Evolutionary conservation across 2,888 invertebrate species (phyloP), one percentile per base, ranked within the genome.

Genomic region (Epiblema foenella): DNA sequence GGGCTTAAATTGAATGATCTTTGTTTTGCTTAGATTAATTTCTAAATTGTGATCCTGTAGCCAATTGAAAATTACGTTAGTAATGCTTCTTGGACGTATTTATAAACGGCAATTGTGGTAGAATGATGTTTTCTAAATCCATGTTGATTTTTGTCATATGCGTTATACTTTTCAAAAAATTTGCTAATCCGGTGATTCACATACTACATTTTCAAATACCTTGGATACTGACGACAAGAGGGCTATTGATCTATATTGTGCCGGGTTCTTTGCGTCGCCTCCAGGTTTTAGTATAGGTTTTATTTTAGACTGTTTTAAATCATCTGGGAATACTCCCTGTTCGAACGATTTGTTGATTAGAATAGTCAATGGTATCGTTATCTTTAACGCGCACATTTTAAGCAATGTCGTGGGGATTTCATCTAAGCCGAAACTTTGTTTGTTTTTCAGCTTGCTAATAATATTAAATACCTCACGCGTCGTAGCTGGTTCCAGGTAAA

Each of bases 261-360:
- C 42, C 12, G 42, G 42, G 9, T 42, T 42, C 9, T 10, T 12
- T n/a, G 49, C n/a, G 12, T 49, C 49, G 7, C 49, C 49, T 49
- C 49, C 49, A 17, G 49, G 49, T 49, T 49, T 49, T n/a, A 49
- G 15, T 49, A 49, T 49, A 15, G 49, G 49, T 49, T 49, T 49
- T 49, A 49, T 17, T 49, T 49, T 49, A 15, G 49, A 49, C 12
- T n/a, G 10, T 17, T 49, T 49, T 49, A 49, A n/a, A 49, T 49
- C 17, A 17, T 49, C 49, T 5, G 49, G 49, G 12, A 49, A 49
- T 2, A 15, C 12, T 42, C 11, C 42, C 9, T 42, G 5, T 42
- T 42, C 42, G 42, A 42, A 42, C 10, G 42, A 42, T 12, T 42
- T 3, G 12, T 42, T 42, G 2, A 42, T 42, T 8, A 42, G 9